Conservation (phyloP, 2,113 vertebrate genomes). For the Sinocyclocheilus rhinocerous region DNA sequence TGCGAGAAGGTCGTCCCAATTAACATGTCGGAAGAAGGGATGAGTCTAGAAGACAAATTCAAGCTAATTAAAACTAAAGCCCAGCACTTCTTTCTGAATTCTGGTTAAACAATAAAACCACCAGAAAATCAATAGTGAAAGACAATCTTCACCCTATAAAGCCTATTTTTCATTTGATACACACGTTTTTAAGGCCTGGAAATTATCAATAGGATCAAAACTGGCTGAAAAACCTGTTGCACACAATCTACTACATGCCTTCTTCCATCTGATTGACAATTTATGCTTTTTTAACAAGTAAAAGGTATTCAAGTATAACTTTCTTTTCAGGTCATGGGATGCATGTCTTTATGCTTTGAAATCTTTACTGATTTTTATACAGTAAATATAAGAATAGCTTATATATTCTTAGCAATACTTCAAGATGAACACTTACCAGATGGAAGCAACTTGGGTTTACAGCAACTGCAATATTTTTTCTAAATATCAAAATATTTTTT, state of each 20-base stretch:
- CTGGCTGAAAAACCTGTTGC: neutral
- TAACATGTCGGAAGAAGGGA: constrained; percentile 93
- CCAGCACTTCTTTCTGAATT: neutral
- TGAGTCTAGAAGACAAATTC: constrained; percentile 78
- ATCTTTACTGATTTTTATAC: neutral
- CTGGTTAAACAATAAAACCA: neutral
- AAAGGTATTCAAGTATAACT: neutral
- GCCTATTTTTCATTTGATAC: neutral
- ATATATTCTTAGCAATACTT: neutral
- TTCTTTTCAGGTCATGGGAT: neutral
- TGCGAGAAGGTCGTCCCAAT: constrained; percentile 96
- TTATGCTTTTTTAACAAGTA: neutral
- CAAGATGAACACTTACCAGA: neutral
- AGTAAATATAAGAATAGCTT: neutral
- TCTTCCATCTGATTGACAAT: neutral
- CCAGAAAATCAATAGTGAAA: neutral
- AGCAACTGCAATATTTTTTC: too few species aligned
- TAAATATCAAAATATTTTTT: too few species aligned
- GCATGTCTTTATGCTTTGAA: neutral
- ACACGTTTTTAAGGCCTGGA: neutral
- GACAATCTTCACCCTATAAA: neutral
- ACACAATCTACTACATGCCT: neutral
- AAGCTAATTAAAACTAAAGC: neutral
- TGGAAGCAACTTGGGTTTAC: neutral
- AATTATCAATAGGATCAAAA: neutral